Evolutionary conservation across 2,797 vertebrate species (phyloP).

Genomic region (Diglossa cyanea): DNA sequence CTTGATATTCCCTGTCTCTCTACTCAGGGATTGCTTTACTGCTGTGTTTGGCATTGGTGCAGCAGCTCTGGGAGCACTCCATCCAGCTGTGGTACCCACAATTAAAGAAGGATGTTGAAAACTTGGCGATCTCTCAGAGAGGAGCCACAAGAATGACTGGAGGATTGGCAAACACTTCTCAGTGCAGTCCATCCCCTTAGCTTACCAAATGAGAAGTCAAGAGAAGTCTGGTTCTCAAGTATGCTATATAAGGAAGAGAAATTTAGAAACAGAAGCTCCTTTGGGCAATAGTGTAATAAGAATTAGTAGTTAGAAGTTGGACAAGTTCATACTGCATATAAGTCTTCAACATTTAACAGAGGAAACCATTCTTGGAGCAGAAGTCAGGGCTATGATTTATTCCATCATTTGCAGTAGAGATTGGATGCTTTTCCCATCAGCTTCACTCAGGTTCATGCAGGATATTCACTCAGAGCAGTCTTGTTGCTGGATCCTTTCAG

Average conservation of each 20-base stretch:
- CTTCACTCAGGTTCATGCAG: neutral
- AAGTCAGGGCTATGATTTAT: neutral
- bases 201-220: neutral
- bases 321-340: neutral
- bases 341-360: neutral
- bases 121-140: neutral
- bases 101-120: slow-evolving; percentile 44
- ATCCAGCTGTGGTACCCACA: slow-evolving; percentile 41
- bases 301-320: neutral
- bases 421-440: neutral
- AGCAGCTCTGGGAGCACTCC: neutral
- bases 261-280: neutral
- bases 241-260: neutral
- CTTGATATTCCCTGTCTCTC: slow-evolving; percentile 13
- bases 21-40: slow-evolving; percentile 8
- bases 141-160: slow-evolving; percentile 24
- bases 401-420: neutral
- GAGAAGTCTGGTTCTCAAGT: neutral
- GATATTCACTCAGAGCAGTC: neutral
- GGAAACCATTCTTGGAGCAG: neutral
- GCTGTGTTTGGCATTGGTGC: slow-evolving; percentile 32
- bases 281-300: neutral
- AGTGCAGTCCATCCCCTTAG: neutral
- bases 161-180: neutral
- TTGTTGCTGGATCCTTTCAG: neutral